These are phyloP conservation scores for Pterostichus niger DNA, from an alignment of 2,888 invertebrate species.

Conservation along the genomic window DNA sequence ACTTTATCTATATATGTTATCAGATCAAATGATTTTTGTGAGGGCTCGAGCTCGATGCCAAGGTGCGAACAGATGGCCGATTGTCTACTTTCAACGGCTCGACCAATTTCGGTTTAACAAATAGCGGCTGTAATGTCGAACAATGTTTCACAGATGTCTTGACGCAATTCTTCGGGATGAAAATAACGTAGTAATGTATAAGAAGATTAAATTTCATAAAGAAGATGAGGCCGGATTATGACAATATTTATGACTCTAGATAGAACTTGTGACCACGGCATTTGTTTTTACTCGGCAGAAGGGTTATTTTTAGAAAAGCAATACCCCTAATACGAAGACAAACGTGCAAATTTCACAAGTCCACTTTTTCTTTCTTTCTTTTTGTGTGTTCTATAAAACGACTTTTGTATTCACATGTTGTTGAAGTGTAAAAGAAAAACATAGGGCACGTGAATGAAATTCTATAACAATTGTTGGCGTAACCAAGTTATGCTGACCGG, in stretches of 20 bases:
- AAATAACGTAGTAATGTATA: slow-evolving; percentile 35
- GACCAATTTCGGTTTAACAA: slow-evolving; percentile 35
- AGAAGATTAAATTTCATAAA: slow-evolving; percentile 32
- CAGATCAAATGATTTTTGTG: too few species aligned
- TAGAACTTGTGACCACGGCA: background rate
- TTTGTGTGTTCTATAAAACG: background rate
- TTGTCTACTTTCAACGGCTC: background rate
- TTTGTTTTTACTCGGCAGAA: background rate
- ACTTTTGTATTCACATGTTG: slow-evolving; percentile 4
- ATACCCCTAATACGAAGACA: background rate
- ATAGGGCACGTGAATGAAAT: background rate
- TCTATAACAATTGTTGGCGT: background rate
- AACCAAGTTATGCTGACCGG: slow-evolving; percentile 1
- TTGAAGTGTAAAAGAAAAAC: background rate
- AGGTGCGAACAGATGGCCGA: too few species aligned
- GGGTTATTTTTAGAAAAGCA: background rate
- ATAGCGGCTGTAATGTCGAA: slow-evolving; percentile 30
- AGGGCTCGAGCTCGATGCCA: background rate
- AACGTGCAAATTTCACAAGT: background rate
- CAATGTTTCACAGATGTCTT: slow-evolving; percentile 13
- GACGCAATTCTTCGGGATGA: slow-evolving; percentile 7
- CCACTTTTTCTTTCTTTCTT: background rate
- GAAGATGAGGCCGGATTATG: slow-evolving; percentile 31
- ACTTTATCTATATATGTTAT: background rate
- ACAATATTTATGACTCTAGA: slow-evolving; percentile 32